Evolutionary conservation across 2,797 vertebrate genomes (phyloP), one percentile per base, ranked within the genome.

Genomic region (Lepilemur ruficaudatus): DNA sequence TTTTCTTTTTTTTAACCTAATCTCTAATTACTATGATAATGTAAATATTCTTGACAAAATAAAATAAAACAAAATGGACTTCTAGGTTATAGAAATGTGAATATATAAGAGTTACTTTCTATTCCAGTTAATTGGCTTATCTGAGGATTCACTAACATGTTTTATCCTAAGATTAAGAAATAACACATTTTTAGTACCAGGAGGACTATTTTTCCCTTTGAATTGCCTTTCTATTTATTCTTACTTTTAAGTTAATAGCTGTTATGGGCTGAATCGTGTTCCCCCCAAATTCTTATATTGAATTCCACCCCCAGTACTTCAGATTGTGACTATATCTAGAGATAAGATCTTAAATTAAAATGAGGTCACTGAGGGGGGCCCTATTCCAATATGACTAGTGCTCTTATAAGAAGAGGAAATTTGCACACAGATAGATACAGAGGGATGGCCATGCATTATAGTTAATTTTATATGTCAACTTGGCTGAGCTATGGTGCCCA

Each of bases 61-160:
- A 63, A 65, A 65, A 63, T 63, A 63, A 43, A 93, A 87, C n/a
- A 59, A 82, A 79, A 89, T 57, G 18, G 20, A 63, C 28, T 95
- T 94, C 30, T 91, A 79, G n/a, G 14, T 61, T 95, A 10, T 43
- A 94, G 41, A 88, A 92, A 94, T 82, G n/a, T 65, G 23, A 93
- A 22, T 67, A 83, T 55, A 52, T 65, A 52, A 92, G 80, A 80
- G n/a, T 30, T 59, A 78, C 25, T 72, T 93, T 86, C 12, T 41
- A 86, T 88, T 79, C 30, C 17, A 59, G 43, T 91, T 93, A 72
- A 57, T 7, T 87, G 65, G 13, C n/a, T 93, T 91, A 52, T 65
- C 30, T 87, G 50, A 91, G 46, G 17, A 67, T 57, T 91, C 59
- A 91, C n/a, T 83, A 80, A 46, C 12, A 73, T 12, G 8, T 17